Base-by-base conservation (phyloP, 2,113 vertebrate genomes). In the Picathartes gymnocephalus region DNA sequence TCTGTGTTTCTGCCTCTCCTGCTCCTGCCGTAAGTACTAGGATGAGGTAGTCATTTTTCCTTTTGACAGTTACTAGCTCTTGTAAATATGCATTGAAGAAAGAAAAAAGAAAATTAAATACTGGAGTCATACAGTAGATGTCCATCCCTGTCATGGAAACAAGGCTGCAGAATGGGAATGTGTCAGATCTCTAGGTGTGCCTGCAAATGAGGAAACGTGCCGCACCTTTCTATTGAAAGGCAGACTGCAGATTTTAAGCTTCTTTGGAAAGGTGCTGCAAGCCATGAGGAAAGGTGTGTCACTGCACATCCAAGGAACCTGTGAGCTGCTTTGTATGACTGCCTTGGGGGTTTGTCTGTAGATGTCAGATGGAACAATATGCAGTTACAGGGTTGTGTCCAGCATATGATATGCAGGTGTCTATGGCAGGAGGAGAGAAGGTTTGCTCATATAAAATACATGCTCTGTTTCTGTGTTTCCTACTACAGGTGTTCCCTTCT, bases 381-480 rank as follows among this genome's bases (percentile, higher is more conserved):
- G 40, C n/a, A 78, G 60, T 87, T 64, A 61, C 28, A 79, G 57
- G 24, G 37, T 60, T 82, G 17, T 45, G 44, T 50, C 71, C 68
- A 68, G 21, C 0, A 0, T 79, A 2, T 53, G 39, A 30, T 3
- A 1, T 81, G 37, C 18, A 64, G 79, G 61, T 68, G 27, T 50
- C 42, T 45, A 1, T 69, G 60, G 45, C 18, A 39, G 50, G 22
- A 81, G 50, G 18, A 81, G 44, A 56, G 56, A 60, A 35, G 40
- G 7, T 30, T 70, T 93, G 47, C 56, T 78, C 6, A 12, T 48
- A 27, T 6, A 35, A 48, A 81, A 66, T 74, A 58, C 9, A 4
- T 73, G 7, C 35, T 70, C 16, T 2, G 3, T 84, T 86, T 85
- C n/a, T 62, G 21, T 14, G 30, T 58, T 72, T 89, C 27, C 33